A percentile compares a stretch with the other conserved stretches of the same genome.
Conservation (phyloP, 2,888 invertebrate species). For the Apodemia duryi region DNA sequence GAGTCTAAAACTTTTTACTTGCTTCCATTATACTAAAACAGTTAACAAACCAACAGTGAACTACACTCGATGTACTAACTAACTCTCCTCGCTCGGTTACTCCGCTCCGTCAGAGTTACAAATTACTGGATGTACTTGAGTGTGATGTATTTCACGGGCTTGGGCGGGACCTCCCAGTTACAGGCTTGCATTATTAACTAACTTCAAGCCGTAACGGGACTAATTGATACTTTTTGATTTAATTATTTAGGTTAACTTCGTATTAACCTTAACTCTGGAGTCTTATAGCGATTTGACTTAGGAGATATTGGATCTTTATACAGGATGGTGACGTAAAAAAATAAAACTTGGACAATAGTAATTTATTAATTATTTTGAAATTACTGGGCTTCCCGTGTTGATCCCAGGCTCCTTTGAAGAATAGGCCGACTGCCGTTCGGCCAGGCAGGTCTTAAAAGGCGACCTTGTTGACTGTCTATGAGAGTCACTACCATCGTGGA, state of each 20-base stretch:
- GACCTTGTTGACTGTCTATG: too few species aligned
- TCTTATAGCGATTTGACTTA: background rate
- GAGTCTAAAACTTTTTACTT: background rate
- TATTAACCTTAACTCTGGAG: background rate
- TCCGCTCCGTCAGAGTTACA: slow-evolving; percentile 1
- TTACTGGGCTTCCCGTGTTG: too few species aligned
- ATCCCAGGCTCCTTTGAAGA: too few species aligned
- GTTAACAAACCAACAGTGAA: background rate
- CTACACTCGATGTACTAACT: background rate
- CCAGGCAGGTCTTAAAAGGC: too few species aligned
- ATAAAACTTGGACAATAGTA: background rate
- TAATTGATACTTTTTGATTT: slow-evolving; percentile 7
- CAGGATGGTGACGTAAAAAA: background rate
- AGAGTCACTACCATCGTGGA: too few species aligned
- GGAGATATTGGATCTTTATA: background rate
- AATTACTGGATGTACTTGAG: background rate
- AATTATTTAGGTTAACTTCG: background rate
- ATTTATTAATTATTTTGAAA: too few species aligned
- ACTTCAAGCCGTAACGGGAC: background rate
- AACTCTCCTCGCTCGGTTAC: slow-evolving; percentile 3
- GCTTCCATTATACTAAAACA: background rate
- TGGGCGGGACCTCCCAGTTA: background rate
- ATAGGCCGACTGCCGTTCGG: too few species aligned
- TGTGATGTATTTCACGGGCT: background rate
- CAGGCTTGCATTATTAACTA: slow-evolving; percentile 7